phyloP scores from a whole-genome alignment of 1,140 invertebrate genomes.

The Lethocerus indicus region DNA sequence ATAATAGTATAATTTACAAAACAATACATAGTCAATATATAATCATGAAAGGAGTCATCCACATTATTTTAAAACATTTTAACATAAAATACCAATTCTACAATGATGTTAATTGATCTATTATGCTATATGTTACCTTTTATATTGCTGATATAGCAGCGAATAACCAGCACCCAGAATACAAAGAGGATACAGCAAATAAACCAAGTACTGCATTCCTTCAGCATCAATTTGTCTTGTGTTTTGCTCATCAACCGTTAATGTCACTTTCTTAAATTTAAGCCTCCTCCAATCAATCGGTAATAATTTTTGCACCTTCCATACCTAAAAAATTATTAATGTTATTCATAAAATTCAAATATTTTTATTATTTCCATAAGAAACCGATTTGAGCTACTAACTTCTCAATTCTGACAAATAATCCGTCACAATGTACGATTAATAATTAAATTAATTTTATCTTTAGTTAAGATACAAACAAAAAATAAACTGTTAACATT shows the following conservation, averaged over 20 bases:
- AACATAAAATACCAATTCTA: too few relatives aligned
- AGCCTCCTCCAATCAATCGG: constrained; percentile 40
- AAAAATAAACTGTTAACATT: too few relatives aligned
- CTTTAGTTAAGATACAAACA: too few relatives aligned
- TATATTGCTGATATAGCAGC: constrained; percentile 79
- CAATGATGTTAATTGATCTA: too few relatives aligned
- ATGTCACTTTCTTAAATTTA: constrained; percentile 21
- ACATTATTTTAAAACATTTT: too few relatives aligned
- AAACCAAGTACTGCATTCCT: constrained; percentile 80
- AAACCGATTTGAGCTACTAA: too few relatives aligned
- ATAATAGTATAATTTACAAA: too few relatives aligned
- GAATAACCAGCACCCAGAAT: constrained; percentile 78
- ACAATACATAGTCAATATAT: too few relatives aligned
- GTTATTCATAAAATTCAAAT: not conserved
- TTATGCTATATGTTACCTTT: constrained; percentile 54
- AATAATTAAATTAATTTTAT: too few relatives aligned
- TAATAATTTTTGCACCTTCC: constrained; percentile 88
- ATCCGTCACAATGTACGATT: too few relatives aligned
- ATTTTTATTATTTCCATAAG: constrained; percentile 1
- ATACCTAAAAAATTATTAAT: constrained; percentile 41
- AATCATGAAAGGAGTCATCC: too few relatives aligned
- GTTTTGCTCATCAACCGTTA: constrained; percentile 37
- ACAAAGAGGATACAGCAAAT: constrained; percentile 83
- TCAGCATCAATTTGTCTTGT: constrained; percentile 78
- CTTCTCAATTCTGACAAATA: too few relatives aligned